Percentiles rank a stretch among this genome's conserved stretches.
These are phyloP conservation scores for Lasioglossum malachurum DNA, from an alignment of 2,888 invertebrate species.

Conservation along the genomic window DNA sequence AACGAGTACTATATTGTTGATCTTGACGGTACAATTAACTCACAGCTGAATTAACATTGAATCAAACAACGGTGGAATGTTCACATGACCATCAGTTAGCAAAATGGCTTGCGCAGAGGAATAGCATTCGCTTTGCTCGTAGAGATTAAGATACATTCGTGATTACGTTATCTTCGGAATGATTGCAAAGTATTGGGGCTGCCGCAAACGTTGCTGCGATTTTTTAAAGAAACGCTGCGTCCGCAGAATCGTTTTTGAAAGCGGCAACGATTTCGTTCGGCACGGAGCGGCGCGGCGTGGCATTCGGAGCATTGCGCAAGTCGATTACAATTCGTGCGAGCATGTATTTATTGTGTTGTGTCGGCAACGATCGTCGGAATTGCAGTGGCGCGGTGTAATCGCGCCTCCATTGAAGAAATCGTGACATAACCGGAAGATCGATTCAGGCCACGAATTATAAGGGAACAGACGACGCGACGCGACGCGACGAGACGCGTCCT, in stretches of 20 bases:
- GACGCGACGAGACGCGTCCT: constrained; percentile 35
- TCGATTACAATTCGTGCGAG: constrained; percentile 43
- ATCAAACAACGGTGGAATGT: background rate
- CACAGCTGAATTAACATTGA: background rate
- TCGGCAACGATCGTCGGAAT: constrained; percentile 25
- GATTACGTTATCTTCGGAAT: background rate
- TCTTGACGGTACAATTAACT: background rate
- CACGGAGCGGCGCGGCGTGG: background rate
- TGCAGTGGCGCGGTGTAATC: constrained; percentile 40
- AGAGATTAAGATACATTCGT: background rate
- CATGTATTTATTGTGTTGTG: constrained; percentile 34
- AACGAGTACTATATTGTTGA: background rate
- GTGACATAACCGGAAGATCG: constrained; percentile 66
- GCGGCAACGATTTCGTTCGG: background rate
- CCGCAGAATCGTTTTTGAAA: background rate
- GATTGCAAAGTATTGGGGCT: background rate
- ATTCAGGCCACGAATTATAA: constrained; percentile 48
- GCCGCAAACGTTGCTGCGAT: background rate
- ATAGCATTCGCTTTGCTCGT: background rate
- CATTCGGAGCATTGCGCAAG: constrained; percentile 35
- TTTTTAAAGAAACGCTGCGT: background rate
- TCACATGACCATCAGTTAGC: background rate
- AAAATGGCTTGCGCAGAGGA: background rate
- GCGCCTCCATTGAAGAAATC: constrained; percentile 61
- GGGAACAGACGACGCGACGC: constrained; percentile 28